These are phyloP conservation scores for Psittacula derbiana DNA, from an alignment of 2,797 vertebrate genomes.

Conservation along the genomic window DNA sequence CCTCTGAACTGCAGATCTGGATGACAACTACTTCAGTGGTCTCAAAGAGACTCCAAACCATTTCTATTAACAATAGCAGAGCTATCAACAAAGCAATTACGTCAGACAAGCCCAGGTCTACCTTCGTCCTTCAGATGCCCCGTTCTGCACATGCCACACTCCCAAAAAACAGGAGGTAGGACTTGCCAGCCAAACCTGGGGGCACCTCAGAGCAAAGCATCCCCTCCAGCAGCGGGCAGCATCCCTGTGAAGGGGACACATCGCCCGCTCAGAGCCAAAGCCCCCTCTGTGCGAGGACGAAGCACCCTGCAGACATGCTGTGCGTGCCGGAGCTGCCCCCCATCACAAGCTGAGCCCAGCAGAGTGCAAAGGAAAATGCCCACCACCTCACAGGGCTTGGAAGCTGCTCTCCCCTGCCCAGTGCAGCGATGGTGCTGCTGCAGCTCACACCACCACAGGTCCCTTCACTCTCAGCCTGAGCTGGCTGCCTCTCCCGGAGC, in stretches of 20 bases:
- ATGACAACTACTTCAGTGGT: neutral
- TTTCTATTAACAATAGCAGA: neutral
- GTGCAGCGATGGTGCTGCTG: neutral
- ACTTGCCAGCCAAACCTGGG: neutral
- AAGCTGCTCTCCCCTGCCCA: neutral
- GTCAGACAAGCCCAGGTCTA: fast-evolving
- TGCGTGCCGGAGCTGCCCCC: neutral
- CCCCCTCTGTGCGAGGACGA: neutral
- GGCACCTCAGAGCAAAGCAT: neutral
- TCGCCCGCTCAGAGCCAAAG: neutral
- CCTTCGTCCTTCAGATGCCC: neutral
- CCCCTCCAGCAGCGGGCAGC: neutral
- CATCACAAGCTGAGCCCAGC: neutral
- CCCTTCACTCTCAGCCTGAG: neutral
- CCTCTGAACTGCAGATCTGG: neutral
- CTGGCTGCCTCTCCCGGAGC: neutral
- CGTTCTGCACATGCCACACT: neutral
- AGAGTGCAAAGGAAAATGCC: neutral
- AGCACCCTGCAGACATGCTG: fast-evolving
- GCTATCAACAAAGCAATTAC: neutral
- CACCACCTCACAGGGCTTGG: neutral
- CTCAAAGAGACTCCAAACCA: neutral
- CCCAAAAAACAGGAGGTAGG: neutral
- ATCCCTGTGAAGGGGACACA: neutral
- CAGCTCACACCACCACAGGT: neutral